Evolutionary conservation across 2,888 invertebrate genomes (phyloP), one percentile per base, ranked within the genome.

Genomic region (Tenthredo mesomela): DNA sequence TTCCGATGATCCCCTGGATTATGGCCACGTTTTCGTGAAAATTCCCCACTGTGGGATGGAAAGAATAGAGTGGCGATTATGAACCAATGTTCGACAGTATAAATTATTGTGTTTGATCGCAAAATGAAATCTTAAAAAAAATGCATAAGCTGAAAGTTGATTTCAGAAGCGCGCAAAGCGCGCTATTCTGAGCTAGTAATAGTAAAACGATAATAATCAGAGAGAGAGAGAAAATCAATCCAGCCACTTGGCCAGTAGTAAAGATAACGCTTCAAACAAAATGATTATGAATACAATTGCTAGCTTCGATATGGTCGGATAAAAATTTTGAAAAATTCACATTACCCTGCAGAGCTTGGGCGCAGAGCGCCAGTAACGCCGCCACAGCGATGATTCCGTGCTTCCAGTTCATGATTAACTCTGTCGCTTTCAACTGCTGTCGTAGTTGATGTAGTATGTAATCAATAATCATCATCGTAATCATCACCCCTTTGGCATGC

Each of bases 261-360:
- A 85, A 89, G 85, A 87, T 83, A 87, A 88, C 29, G 25, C 71
- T 77, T 12, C 12, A 21, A 61, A 73, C 50, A 18, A 50, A 50
- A n/a, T 50, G 25, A 61, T 61, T 10, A 10, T 0, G 25, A 25
- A 25, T 61, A 61, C 21, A 61, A 61, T 61, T 12, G 10, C 21
- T 3, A 25, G 25, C 61, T n/a, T 50, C n/a, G n/a, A 50, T 18
- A 50, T 18, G 50, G 5, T 50, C 5, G 50, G 18, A 50, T 50
- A 50, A 50, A 18, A 25, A 61, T 61, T 7, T 61, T n/a, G 50
- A 25, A 61, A 61, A 61, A 61, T 61, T 61, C 10, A 61, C 61
- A 70, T 7, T 70, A 70, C 70, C 70, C 40, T 70, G 37, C 2
- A n/a, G n/a, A n/a, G 37, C 1, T 70, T 37, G 70, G 70, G 70